Evolutionary conservation across 1,140 invertebrate species (phyloP), one percentile per base, ranked within the genome.

Genomic region (Drosophila arizonae): DNA sequence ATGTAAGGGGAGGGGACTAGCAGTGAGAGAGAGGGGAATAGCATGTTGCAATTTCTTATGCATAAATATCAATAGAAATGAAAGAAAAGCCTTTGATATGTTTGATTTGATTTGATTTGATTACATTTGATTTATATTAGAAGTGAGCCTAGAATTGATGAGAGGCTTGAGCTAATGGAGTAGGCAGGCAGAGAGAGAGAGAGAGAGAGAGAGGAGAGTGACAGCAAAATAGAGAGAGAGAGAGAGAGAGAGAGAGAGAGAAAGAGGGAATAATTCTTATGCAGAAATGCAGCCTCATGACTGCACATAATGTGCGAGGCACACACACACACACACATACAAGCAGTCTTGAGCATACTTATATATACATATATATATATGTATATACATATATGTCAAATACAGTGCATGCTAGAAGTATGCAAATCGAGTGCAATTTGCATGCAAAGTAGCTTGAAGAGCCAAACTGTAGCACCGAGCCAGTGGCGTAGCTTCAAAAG

Each of bases 341-440:
- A 24, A 24, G 21, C 21, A 24, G 2, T 24, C 21, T 24, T 24
- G 3, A 17, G 17, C 17, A 17, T 17, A 17, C 17, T 17, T 3
- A 21, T 15, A 54, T 6, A 30, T 30, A 30, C 6, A 56, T 21
- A 56, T 62, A 64, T 13, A 76, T 17, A 52, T 0, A n/a, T 26
- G 43, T 4, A 28, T 30, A 41, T 43, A 15, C 43, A 15, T 57
- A 57, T 57, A 21, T 13, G 30, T 15, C 30, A 45, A 24, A 60
- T 3, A 71, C 77, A 81, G 77, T 81, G 81, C 81, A 77, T 80
- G 74, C 74, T 67, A 85, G 81, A 86, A 86, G 81, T 86, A 85
- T 85, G 81, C 81, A 86, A 86, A 85, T 85, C 75, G 70, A 77
- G 77, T 76, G 77, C 73, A 86, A 85, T 85, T 85, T 86, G 81